These are phyloP conservation scores for Rhyzopertha dominica DNA, from an alignment of 1,140 invertebrate species.

Conservation along the genomic window DNA sequence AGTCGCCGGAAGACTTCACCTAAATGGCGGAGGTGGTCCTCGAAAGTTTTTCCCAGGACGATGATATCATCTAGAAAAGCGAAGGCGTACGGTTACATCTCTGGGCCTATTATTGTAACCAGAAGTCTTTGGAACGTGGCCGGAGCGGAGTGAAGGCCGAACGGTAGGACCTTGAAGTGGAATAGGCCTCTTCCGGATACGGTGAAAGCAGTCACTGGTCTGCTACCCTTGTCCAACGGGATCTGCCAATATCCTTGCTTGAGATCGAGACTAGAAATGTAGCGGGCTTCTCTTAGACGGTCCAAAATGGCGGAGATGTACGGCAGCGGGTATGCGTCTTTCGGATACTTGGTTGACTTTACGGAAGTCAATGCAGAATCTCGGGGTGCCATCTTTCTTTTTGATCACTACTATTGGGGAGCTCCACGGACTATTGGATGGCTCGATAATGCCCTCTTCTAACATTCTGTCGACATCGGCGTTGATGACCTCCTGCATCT, in stretches of 20 bases:
- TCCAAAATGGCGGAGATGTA: slow-evolving; percentile 25
- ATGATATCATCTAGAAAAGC: too few species aligned
- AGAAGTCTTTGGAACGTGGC: too few species aligned
- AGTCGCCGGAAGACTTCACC: too few species aligned
- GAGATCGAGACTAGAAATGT: slow-evolving; percentile 33
- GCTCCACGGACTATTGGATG: slow-evolving; percentile 35
- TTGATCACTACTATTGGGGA: slow-evolving; percentile 46
- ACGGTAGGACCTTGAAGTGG: slow-evolving; percentile 16
- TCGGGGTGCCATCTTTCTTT: slow-evolving; percentile 46
- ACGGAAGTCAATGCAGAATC: slow-evolving; percentile 36
- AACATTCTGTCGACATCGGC: too few species aligned
- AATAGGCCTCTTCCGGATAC: slow-evolving; percentile 28
- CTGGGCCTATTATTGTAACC: too few species aligned
- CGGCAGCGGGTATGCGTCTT: slow-evolving; percentile 11
- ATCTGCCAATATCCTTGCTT: slow-evolving; percentile 44
- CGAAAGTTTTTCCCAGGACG: too few species aligned
- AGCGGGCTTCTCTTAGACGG: slow-evolving; percentile 29
- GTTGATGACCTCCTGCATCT: too few species aligned
- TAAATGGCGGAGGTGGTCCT: too few species aligned
- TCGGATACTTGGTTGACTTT: slow-evolving; percentile 7
- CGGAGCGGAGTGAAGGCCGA: too few species aligned
- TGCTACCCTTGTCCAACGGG: slow-evolving; percentile 33
- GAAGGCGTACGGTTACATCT: too few species aligned
- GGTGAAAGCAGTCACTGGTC: slow-evolving; percentile 45
- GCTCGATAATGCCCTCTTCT: slow-evolving; percentile 31